phyloP scores from a whole-genome alignment of 2,888 invertebrate species.

The Drosophila colorata region DNA sequence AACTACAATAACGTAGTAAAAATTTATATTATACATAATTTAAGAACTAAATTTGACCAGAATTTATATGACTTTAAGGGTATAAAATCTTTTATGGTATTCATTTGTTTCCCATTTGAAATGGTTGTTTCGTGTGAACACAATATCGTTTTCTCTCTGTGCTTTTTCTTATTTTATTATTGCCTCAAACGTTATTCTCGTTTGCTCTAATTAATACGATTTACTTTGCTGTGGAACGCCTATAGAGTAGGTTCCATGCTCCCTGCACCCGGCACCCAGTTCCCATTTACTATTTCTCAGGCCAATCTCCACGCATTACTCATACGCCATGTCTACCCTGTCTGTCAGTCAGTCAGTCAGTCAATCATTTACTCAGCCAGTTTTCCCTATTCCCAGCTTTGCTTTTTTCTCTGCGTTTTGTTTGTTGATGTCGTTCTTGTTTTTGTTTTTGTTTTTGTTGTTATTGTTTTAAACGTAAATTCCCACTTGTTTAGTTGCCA shows the following conservation, averaged over 20 bases:
- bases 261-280: constrained; percentile 1
- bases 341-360: constrained; percentile 50
- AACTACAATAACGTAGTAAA: no score
- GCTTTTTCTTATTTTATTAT: constrained; percentile 49
- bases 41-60: background rate
- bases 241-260: constrained; percentile 21
- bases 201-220: constrained; percentile 65
- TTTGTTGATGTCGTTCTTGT: constrained; percentile 39
- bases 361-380: constrained; percentile 32
- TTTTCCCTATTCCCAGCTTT: constrained; percentile 32
- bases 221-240: constrained; percentile 6
- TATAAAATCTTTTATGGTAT: background rate
- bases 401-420: constrained; percentile 26
- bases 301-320: constrained; percentile 50
- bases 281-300: background rate
- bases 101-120: background rate
- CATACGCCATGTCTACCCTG: constrained; percentile 50
- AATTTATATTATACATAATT: background rate
- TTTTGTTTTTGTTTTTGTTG: constrained; percentile 67
- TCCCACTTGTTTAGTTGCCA: constrained; percentile 75
- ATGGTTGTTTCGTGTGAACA: no score
- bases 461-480: constrained; percentile 75
- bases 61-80: background rate
- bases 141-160: background rate
- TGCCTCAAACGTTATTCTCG: constrained; percentile 56